Conservation (phyloP, 2,888 invertebrate species). For the Sceliomorpha sp. region DNA sequence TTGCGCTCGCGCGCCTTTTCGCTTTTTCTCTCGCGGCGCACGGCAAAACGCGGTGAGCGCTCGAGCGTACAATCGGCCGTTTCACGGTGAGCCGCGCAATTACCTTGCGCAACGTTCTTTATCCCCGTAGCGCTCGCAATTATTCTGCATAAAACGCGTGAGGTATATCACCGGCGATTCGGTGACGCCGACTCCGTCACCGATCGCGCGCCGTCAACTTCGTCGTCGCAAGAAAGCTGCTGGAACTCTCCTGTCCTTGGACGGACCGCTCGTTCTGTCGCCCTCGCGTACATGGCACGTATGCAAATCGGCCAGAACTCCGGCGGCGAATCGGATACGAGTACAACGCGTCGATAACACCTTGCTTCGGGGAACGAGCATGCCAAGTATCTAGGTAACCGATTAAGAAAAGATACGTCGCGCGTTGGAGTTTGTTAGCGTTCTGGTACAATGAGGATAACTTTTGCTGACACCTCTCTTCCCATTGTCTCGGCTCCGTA, state of each 20-base stretch:
- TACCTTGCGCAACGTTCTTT: slow-evolving; percentile 68
- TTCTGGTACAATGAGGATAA: neutral
- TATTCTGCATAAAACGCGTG: slow-evolving; percentile 30
- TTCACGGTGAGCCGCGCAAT: slow-evolving; percentile 68
- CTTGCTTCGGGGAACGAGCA: slow-evolving; percentile 14
- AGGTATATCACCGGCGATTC: slow-evolving; percentile 35
- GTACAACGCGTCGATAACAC: slow-evolving; percentile 45
- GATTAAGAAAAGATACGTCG: slow-evolving; percentile 23
- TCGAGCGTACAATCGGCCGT: slow-evolving; percentile 66
- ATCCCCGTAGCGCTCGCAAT: slow-evolving; percentile 29
- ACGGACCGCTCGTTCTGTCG: slow-evolving; percentile 26
- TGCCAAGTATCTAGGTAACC: slow-evolving; percentile 18
- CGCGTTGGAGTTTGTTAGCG: slow-evolving; percentile 13
- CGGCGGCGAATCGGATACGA: slow-evolving; percentile 27
- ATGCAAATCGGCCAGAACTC: slow-evolving; percentile 27
- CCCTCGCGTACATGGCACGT: slow-evolving; percentile 24
- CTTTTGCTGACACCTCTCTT: slow-evolving; percentile 29
- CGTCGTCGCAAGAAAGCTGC: slow-evolving; percentile 47
- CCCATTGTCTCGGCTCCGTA: slow-evolving; percentile 25
- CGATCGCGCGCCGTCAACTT: slow-evolving; percentile 16
- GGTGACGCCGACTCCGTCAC: slow-evolving; percentile 27
- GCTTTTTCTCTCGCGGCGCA: slow-evolving; percentile 62
- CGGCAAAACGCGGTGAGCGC: slow-evolving; percentile 56
- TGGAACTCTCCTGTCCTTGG: slow-evolving; percentile 31
- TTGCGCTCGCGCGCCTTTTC: slow-evolving; percentile 21